Evolutionary conservation across 2,113 vertebrate genomes (phyloP), one percentile per base, ranked within the genome.

Genomic region (Rhinoderma darwinii): DNA sequence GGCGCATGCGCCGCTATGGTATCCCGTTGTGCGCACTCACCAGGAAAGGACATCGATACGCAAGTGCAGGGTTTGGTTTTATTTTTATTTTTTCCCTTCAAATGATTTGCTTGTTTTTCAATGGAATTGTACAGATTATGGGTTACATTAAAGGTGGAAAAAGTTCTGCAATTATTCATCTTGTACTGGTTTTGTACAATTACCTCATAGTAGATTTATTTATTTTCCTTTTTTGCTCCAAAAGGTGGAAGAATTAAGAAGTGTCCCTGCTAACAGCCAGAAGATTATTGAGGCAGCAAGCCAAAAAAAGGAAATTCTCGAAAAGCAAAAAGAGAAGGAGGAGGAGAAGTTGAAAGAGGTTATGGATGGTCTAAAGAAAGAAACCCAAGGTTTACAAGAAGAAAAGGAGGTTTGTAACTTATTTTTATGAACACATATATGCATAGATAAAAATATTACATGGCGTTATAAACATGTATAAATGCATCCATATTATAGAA

Each of bases 341-440:
- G 97, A 99, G 89, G 90, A 93, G 79, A 97, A 96, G 73, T 91
- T 98, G 30, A 96, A 93, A 84, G 88, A 94, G 83, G 94, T 99
- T 87, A 96, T 98, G 96, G 95, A 95, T 90, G 96, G 92, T 88
- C 94, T 99, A 76, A 97, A 96, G 90, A 92, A 96, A 84, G 98
- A 99, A 93, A 99, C 97, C 22, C 95, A 92, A 35, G 97, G 91
- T 3, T 92, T 99, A 77, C 97, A 96, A 89, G 92, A 96, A 82
- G 96, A 99, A 83, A 99, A 98, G 92, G 96, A 99, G 95, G 98
- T 97, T 91, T 88, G 89, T 37, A 27, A 25, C 22, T 10, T 70
- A 22, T 39, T 39, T 22, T 25, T 41, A 66, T n/a, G n/a, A n/a
- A n/a, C n/a, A n/a, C n/a, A n/a, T n/a, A n/a, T n/a, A n/a, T n/a